Conservation (phyloP, 2,888 invertebrate genomes). For the Meiosimyza platycephala region DNA sequence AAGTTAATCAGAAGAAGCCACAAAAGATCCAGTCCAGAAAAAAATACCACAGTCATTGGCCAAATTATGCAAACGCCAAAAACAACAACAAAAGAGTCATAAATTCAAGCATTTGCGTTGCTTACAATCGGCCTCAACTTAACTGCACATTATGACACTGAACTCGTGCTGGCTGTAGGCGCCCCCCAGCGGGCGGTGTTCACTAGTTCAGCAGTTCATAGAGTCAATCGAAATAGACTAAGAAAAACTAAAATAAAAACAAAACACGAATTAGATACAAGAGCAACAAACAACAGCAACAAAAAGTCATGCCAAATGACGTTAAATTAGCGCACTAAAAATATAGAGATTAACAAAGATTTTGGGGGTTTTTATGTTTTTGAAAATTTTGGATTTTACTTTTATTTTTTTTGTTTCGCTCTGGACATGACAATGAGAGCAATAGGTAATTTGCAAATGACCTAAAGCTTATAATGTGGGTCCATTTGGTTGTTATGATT, state of each 20-base stretch:
- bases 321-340: slow-evolving; percentile 17
- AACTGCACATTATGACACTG: slow-evolving; percentile 35
- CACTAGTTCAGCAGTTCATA: slow-evolving; percentile 1
- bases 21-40: no score
- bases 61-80: no score
- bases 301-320: slow-evolving; percentile 21
- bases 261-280: background rate
- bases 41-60: no score
- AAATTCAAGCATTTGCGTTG: no score
- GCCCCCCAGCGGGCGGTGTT: slow-evolving; percentile 22
- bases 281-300: slow-evolving; percentile 5
- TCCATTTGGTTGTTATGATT: background rate
- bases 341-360: slow-evolving; percentile 12
- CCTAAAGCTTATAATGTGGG: background rate
- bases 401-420: background rate
- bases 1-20: no score
- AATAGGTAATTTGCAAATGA: no score
- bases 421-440: no score
- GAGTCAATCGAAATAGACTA: background rate
- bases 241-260: background rate
- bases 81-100: no score
- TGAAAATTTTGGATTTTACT: background rate
- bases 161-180: slow-evolving; percentile 43
- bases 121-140: background rate
- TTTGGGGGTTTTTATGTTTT: background rate